Evolutionary conservation across 2,797 vertebrate genomes (phyloP), one percentile per base, ranked within the genome.

Genomic region (Enteromius argenteus): DNA sequence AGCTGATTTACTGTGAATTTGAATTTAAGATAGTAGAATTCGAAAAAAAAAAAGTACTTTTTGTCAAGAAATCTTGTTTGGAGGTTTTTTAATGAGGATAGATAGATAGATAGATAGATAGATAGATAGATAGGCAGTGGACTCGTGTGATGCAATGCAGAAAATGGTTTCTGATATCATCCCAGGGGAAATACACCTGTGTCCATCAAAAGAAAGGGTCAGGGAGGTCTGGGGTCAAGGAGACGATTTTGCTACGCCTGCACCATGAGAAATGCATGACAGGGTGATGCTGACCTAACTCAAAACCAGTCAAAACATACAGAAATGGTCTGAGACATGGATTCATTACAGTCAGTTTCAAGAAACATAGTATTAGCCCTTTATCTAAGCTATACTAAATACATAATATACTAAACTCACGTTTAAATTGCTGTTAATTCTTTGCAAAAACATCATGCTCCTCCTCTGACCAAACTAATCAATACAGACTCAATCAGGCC

Each of bases 101-200:
- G 53, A 58, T 58, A 10, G 53, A 56, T n/a, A 3, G 23, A 23
- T 1, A 10, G 53, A 56, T n/a, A 3, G 23, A 23, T 1, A 2
- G 62, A 62, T 3, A 0, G 30, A 35, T 19, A 3, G 64, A 67
- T 10, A 7, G 27, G 17, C 27, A 27, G 27, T 27, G 27, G 84
- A 73, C 81, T 86, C 56, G 13, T 81, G 68, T 79, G 85, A 84
- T 76, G 81, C 84, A 73, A 79, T 76, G 84, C 86, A 83, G 74
- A 83, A 88, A 83, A 87, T 87, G 86, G 79, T 89, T 89, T 89
- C 87, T 87, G 88, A 84, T 85, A 67, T 88, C 81, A 51, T 90
- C 92, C 88, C 91, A 68, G 81, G 91, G 91, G 90, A 94, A 94
- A 94, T 93, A 86, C 90, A 89, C 90, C 89, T 89, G 89, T 85